phyloP scores from a whole-genome alignment of 64 coral and sea anemone species.

The Pocillopora damicornis region DNA sequence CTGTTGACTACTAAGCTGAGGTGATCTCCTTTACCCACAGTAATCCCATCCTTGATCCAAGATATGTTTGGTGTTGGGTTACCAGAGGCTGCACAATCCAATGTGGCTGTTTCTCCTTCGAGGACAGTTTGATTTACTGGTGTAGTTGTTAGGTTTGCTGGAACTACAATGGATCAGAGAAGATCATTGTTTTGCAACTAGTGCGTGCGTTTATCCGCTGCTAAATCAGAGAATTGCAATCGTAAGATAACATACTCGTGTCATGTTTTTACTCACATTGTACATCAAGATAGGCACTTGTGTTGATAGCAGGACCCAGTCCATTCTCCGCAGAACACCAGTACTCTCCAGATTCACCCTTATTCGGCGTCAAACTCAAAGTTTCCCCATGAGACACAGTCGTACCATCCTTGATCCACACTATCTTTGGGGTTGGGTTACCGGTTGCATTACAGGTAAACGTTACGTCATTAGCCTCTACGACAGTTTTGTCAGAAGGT shows the following conservation, averaged over 20 bases:
- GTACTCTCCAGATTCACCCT: background rate
- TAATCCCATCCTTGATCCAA: background rate
- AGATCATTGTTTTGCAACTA: background rate
- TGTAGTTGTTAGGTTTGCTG: background rate
- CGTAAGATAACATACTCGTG: too few species aligned
- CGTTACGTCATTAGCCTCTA: background rate
- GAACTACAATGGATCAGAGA: background rate
- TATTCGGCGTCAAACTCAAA: background rate
- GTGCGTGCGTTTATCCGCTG: too few species aligned
- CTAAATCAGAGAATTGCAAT: too few species aligned
- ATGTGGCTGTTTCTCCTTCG: background rate
- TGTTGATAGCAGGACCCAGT: background rate
- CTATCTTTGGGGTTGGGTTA: background rate
- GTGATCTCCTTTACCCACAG: background rate
- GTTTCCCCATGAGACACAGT: background rate
- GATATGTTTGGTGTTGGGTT: slow-evolving; percentile 5
- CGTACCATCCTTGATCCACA: background rate
- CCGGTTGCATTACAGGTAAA: background rate
- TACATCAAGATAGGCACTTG: too few species aligned
- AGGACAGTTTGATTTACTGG: background rate
- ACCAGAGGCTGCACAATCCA: background rate
- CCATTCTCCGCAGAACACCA: background rate
- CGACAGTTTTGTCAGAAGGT: background rate
- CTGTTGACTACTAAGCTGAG: background rate
- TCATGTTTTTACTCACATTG: too few species aligned